phyloP scores from a whole-genome alignment of 2,888 invertebrate species.

The Lycia hirtaria region DNA sequence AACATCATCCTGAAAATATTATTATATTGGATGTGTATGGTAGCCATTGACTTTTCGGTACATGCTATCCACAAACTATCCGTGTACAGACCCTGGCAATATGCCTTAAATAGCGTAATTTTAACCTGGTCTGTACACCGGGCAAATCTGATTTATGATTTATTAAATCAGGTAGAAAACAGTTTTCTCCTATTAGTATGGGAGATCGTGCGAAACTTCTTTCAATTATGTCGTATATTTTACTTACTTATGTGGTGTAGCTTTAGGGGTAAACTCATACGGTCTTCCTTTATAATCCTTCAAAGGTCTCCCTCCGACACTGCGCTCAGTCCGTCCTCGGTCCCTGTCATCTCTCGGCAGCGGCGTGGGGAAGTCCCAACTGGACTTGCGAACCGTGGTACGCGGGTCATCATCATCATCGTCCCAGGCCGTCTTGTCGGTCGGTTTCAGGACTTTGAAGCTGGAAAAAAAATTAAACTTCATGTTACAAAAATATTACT shows the following conservation, averaged over 20 bases:
- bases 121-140: too few species aligned
- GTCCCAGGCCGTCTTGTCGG: conserved; percentile 91
- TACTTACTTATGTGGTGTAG: conserved; percentile 93
- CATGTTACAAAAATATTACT: neutral
- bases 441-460: conserved; percentile 80
- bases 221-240: neutral
- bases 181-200: too few species aligned
- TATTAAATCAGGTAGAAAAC: too few species aligned
- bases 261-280: conserved; percentile 90
- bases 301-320: conserved; percentile 50
- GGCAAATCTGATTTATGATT: too few species aligned
- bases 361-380: conserved; percentile 98
- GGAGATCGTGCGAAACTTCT: too few species aligned
- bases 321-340: conserved; percentile 58
- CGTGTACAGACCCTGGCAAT: too few species aligned
- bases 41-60: too few species aligned
- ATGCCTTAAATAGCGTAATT: too few species aligned
- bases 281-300: conserved; percentile 73
- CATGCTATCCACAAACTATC: too few species aligned
- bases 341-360: conserved; percentile 82
- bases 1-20: too few species aligned
- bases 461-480: conserved; percentile 48
- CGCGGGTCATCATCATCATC: conserved; percentile 90
- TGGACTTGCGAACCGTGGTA: conserved; percentile 88
- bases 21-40: too few species aligned